phyloP scores from a whole-genome alignment of 2,113 vertebrate genomes.

The Haemorhous mexicanus region DNA sequence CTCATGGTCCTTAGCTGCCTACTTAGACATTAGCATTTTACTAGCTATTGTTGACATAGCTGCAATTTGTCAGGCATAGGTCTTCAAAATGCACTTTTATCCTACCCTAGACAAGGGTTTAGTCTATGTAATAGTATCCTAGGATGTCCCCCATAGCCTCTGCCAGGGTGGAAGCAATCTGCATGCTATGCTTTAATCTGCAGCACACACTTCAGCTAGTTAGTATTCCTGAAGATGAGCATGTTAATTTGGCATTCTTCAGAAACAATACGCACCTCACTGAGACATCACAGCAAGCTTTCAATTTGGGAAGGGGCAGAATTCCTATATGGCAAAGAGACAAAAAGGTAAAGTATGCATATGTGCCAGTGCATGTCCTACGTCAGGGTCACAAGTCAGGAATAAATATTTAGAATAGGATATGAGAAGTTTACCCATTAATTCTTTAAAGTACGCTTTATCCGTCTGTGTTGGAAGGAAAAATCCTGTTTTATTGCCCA shows the following conservation, averaged over 20 bases:
- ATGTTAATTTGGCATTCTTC: neutral
- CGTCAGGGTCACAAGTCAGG: accelerated
- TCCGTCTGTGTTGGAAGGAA: neutral
- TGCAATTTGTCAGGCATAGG: neutral
- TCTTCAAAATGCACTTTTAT: neutral
- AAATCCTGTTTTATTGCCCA: neutral
- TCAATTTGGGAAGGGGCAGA: neutral
- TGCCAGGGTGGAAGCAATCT: neutral
- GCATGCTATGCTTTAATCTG: neutral
- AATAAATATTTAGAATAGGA: neutral
- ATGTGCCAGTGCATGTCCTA: neutral
- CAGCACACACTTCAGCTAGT: neutral
- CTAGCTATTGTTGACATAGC: neutral
- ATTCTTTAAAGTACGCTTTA: neutral
- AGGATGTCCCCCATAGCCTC: neutral
- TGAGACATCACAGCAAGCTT: neutral
- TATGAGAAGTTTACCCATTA: neutral
- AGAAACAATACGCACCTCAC: neutral
- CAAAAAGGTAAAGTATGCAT: neutral
- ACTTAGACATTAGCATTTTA: neutral
- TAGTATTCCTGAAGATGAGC: neutral
- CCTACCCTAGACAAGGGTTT: neutral
- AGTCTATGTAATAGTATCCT: neutral
- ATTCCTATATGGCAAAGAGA: neutral
- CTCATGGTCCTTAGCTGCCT: neutral